Base-by-base conservation (phyloP, 2,888 invertebrate genomes). In the Elegia similella region DNA sequence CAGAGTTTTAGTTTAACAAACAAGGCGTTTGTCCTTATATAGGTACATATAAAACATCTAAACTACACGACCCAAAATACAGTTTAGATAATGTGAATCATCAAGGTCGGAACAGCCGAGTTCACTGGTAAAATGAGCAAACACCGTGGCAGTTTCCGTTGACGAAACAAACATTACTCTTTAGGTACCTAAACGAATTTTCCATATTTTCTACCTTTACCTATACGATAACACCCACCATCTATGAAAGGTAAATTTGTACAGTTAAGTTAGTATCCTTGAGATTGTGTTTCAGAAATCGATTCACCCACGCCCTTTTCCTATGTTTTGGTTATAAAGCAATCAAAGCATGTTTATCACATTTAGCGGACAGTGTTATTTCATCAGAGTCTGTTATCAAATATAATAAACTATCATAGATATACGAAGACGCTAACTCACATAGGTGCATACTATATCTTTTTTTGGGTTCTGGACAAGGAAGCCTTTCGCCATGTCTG, bases 61-160 rank as follows among this genome's bases (percentile, higher is more conserved):
- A 38, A 10, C 13, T 43, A 13, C 29, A 29, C 23, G 13, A 23
- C 52, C 42, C 29, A 53, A n/a, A n/a, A n/a, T n/a, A n/a, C n/a
- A n/a, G n/a, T n/a, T n/a, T 43, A 46, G 52, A 53, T 54, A 55
- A 46, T 48, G 47, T 42, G n/a, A 55, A 38, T 55, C 55, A 47
- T 55, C 55, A 55, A 55, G 63, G 65, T 57, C 61, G 57, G 50
- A 59, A 57, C 64, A 62, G 69, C 69, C 70, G 63, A 71, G 53
- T 59, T 63, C 55, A 67, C 63, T 62, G 52, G 58, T 59, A 54
- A 50, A 60, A 64, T 63, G 57, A 61, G 60, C 66, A 69, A 71
- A 70, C 69, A 69, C 44, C 54, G 47, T 56, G 70, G 64, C 56
- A 69, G 62, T 70, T 75, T 75, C 68, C 75, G 69, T 64, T 71